Percentiles rank a stretch among this genome's conserved stretches.
Conservation (phyloP, 2,797 vertebrate species). For the Enteromius fasciolatus region DNA sequence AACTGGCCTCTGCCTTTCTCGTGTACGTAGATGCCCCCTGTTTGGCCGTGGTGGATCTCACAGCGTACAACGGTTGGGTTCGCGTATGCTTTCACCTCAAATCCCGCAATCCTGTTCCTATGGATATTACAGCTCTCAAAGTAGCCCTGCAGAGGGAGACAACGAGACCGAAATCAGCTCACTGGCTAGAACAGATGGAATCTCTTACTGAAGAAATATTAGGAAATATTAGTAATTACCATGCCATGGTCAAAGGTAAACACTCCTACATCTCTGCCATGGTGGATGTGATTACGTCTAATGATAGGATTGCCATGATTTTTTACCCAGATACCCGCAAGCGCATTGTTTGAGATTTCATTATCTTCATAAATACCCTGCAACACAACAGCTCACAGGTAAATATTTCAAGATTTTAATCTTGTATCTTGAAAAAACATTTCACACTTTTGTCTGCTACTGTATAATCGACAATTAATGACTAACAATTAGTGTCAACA, state of each 20-base stretch:
- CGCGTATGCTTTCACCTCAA: slow-evolving; percentile 98
- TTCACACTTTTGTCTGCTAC: neutral
- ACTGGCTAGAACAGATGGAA: neutral
- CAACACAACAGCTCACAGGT: slow-evolving; percentile 21
- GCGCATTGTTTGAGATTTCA: slow-evolving; percentile 98
- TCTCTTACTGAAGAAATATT: slow-evolving; percentile 21
- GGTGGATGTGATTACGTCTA: slow-evolving; percentile 98
- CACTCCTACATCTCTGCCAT: slow-evolving; percentile 96
- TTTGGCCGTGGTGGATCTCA: slow-evolving; percentile 98
- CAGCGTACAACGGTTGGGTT: slow-evolving; percentile 98
- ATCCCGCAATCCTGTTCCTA: slow-evolving; percentile 97
- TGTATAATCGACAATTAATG: neutral
- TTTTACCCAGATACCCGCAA: slow-evolving; percentile 99
- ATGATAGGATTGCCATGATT: slow-evolving; percentile 99
- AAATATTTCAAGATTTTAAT: neutral
- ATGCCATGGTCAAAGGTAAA: slow-evolving; percentile 99
- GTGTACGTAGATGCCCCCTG: slow-evolving; percentile 98
- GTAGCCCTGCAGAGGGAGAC: slow-evolving; percentile 84
- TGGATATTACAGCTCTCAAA: slow-evolving; percentile 99
- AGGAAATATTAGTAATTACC: slow-evolving; percentile 75
- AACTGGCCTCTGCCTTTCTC: slow-evolving; percentile 99
- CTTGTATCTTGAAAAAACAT: neutral
- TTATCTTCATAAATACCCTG: slow-evolving; percentile 99
- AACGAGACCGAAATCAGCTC: slow-evolving; percentile 17
- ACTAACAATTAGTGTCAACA: neutral